Evolutionary conservation across 2,113 vertebrate genomes (phyloP).

Genomic region (Marmota flaviventris): DNA sequence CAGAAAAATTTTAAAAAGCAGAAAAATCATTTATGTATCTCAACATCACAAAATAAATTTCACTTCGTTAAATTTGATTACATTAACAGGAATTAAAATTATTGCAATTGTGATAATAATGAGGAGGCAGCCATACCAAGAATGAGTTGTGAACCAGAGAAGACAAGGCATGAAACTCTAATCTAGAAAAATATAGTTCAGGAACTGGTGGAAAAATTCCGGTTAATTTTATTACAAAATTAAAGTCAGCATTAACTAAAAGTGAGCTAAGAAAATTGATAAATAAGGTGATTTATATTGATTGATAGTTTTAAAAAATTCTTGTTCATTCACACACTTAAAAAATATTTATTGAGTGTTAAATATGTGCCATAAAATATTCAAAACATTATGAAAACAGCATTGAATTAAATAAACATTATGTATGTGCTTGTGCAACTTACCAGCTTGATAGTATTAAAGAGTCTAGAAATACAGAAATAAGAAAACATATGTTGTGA

Average conservation of each 20-base stretch:
- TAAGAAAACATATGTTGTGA: background rate
- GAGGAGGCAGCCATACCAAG: background rate
- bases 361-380: background rate
- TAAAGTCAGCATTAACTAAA: no score
- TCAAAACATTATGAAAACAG: background rate
- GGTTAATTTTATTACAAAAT: background rate
- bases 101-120: background rate
- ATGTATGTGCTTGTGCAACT: background rate
- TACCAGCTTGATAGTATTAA: background rate
- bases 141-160: background rate
- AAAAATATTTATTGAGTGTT: background rate
- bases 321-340: background rate
- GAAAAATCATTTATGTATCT: background rate
- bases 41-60: background rate
- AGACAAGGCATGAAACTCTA: background rate
- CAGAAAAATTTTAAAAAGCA: background rate
- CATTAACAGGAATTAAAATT: background rate
- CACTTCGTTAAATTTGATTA: background rate
- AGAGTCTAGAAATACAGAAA: background rate
- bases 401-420: background rate
- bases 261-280: background rate
- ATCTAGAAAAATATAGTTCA: background rate
- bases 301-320: background rate
- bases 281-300: background rate
- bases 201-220: background rate